Percentiles rank a stretch among this genome's conserved stretches.
phyloP scores from a whole-genome alignment of 2,113 vertebrate species.

The Thamnophis sirtalis region DNA sequence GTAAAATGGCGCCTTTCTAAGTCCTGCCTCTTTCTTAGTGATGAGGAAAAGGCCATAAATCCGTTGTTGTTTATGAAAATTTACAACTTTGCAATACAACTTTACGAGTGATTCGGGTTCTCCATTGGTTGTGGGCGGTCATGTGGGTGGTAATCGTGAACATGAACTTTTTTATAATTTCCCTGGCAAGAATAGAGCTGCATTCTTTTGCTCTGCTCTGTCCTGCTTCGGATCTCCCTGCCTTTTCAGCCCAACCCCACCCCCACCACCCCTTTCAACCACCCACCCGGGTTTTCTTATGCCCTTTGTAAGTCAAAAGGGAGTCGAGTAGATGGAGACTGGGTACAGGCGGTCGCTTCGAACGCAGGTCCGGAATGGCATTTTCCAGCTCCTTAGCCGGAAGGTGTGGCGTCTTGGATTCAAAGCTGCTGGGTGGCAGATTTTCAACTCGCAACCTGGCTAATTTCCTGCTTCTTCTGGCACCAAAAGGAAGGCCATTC shows the following conservation, averaged over 20 bases:
- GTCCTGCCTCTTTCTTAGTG: slow-evolving; percentile 84
- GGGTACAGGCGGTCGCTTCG: slow-evolving; percentile 59
- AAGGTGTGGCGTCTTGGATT: slow-evolving; percentile 75
- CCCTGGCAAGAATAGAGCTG: slow-evolving; percentile 93
- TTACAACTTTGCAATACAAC: slow-evolving; percentile 98
- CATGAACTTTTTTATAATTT: slow-evolving; percentile 99
- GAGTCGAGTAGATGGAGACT: slow-evolving; percentile 62
- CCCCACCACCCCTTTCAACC: neutral
- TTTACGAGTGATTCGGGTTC: slow-evolving; percentile 90
- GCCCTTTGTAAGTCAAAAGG: slow-evolving; percentile 69
- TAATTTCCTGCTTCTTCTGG: slow-evolving; percentile 82
- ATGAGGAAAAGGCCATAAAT: slow-evolving; percentile 95
- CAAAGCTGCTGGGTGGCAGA: slow-evolving; percentile 66
- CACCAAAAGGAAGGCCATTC: slow-evolving; percentile 74
- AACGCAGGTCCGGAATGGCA: slow-evolving; percentile 59
- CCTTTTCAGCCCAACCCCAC: slow-evolving; percentile 55
- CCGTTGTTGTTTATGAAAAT: slow-evolving; percentile 99
- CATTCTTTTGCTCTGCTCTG: slow-evolving; percentile 86
- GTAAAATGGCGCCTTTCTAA: slow-evolving; percentile 95
- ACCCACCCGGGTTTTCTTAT: slow-evolving; percentile 49
- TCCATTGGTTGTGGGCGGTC: slow-evolving; percentile 88
- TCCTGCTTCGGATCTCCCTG: slow-evolving; percentile 80
- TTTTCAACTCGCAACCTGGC: slow-evolving; percentile 77
- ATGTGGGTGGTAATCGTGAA: slow-evolving; percentile 93
- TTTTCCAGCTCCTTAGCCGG: slow-evolving; percentile 63